Base-by-base conservation (phyloP, 1,140 invertebrate species). In the Drosophila lini region DNA sequence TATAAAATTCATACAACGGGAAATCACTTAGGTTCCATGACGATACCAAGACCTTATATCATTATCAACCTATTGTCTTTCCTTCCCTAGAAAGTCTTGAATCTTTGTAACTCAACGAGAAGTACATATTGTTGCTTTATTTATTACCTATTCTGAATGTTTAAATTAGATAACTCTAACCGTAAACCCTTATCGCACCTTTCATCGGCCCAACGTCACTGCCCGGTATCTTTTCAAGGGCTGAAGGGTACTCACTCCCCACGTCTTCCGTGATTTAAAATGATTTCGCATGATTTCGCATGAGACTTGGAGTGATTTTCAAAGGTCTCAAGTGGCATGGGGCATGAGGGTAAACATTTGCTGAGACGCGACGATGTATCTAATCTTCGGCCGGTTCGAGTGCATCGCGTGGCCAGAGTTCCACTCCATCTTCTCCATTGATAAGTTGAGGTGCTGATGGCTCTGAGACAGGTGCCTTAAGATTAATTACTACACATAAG, bases 401-500 rank as follows among this genome's bases (percentile, higher is more conserved):
- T 69, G 60, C 44, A 73, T 73, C 69, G 69, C 69, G 69, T 73
- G 69, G 67, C 67, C n/a, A 36, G 9, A 19, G 52, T 22, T 50
- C 52, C 69, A 71, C 67, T 71, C 28, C 44, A 71, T 71, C 52
- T 50, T 70, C 19, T n/a, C 42, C 68, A 70, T 70, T 71, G 65
- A 70, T 70, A 70, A 41, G 28, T 58, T 45, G 45, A 53, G 22
- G 25, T 16, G 13, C 5, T 65, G 73, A 62, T 61, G 42, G 25
- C n/a, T 44, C 28, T 56, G 16, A 19, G 53, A 62, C 22, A 65
- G 57, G 10, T 58, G 67, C 22, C 22, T 16, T 52, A 36, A 74
- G 68, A 82, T 78, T 61, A 69, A 74, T 82, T 82, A 38, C 9
- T 22, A 64, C 40, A 19, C n/a, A 60, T 38, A 47, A 77, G 58